phyloP scores from a whole-genome alignment of 2,888 invertebrate genomes.

The Nephrotoma appendiculata region DNA sequence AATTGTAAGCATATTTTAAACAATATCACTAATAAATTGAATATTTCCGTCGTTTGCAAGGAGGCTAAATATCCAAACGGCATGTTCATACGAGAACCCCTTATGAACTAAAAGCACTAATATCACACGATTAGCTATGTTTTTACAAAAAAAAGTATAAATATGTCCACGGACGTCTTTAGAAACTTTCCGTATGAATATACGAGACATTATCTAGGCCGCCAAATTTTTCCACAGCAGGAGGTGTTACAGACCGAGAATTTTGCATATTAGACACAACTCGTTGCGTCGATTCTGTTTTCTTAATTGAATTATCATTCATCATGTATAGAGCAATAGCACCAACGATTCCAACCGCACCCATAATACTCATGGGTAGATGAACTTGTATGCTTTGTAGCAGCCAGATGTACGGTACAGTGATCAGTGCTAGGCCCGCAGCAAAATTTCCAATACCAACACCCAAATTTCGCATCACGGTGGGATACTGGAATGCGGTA shows the following conservation, averaged over 20 bases:
- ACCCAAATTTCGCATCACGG: constrained; percentile 51
- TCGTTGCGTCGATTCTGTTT: background rate
- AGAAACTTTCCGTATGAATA: background rate
- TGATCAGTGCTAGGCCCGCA: constrained; percentile 59
- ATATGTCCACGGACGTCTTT: background rate
- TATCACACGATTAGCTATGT: background rate
- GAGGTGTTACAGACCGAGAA: background rate
- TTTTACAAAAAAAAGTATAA: background rate
- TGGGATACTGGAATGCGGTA: constrained; percentile 57
- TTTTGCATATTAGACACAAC: background rate
- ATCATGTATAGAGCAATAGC: constrained; percentile 37
- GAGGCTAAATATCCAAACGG: background rate
- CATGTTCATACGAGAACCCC: background rate
- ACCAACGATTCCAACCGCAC: constrained; percentile 35
- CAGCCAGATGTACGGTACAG: constrained; percentile 65
- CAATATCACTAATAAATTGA: background rate
- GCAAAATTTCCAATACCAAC: constrained; percentile 61
- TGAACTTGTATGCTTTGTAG: constrained; percentile 35
- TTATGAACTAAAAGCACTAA: background rate
- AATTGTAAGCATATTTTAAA: background rate
- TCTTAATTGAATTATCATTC: constrained; percentile 32
- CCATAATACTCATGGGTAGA: constrained; percentile 38
- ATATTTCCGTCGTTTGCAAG: background rate
- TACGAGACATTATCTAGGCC: background rate
- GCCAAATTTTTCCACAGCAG: background rate